Base-by-base conservation (phyloP, 1,140 invertebrate species). In the Vanessa atalanta region DNA sequence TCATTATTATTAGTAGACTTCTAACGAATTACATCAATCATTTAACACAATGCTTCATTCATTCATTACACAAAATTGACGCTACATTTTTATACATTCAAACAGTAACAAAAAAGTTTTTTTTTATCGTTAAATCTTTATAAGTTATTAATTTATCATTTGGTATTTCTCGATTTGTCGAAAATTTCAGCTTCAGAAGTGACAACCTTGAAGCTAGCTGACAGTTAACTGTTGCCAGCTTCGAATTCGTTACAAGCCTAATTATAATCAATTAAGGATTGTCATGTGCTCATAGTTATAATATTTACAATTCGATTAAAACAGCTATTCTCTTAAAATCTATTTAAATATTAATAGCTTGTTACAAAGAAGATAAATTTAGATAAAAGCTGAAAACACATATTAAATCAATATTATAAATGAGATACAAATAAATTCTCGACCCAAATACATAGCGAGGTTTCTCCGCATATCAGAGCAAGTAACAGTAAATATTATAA, bases 271-370 rank as follows among this genome's bases (percentile, higher is more conserved):
- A 61, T 31, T 31, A 61, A 15, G 57, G 15, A 61, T 61, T 61
- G 55, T 23, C 55, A 57, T 53, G 50, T 53, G 14, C 15, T 57
- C 55, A 57, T 57, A 23, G 13, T 26, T 13, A 26, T 57, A 57
- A 57, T 57, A 57, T 57, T 57, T 57, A 57, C 57, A 61, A 31
- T 61, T 61, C 16, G 12, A 61, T 61, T 31, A 37, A 61, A 61
- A 61, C 57, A 61, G 60, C 64, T 47, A 53, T 73, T 53, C 0
- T 5, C 65, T 60, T 68, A 67, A 61, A 73, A n/a, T 51, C 65
- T 68, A 68, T 63, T 60, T 72, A 55, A 72, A 72, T 64, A 51
- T 72, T 26, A 65, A 47, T 73, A 68, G 47, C 37, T 37, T 73
- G 23, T 63, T 15, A 73, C 48, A 63, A 63, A 61, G 57, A 47